A percentile compares a stretch with the other conserved stretches of the same genome.
Evolutionary conservation across 2,888 invertebrate genomes (phyloP).

Genomic region (Prenolepis imparis): DNA sequence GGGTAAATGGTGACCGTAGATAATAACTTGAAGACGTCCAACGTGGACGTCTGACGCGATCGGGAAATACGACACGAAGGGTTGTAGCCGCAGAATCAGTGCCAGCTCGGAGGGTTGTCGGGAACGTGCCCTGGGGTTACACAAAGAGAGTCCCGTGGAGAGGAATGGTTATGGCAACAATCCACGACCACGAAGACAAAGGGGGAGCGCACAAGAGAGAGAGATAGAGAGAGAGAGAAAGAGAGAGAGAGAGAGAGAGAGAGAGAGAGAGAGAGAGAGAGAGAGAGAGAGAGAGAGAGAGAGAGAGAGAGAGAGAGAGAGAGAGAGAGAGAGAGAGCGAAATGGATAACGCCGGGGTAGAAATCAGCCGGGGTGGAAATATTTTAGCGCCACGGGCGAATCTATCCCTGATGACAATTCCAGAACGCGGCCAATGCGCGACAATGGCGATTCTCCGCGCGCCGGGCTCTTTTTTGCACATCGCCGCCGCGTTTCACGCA

Average conservation of each 20-base stretch:
- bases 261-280: background rate
- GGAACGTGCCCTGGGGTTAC: slow-evolving; percentile 23
- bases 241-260: background rate
- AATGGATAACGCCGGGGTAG: slow-evolving; percentile 55
- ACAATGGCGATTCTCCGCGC: slow-evolving; percentile 19
- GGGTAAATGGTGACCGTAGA: slow-evolving; percentile 32
- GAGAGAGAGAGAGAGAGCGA: background rate
- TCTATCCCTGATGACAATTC: slow-evolving; percentile 80
- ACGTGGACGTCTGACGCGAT: slow-evolving; percentile 60
- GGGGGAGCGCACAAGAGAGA: background rate
- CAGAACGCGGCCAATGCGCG: slow-evolving; percentile 66
- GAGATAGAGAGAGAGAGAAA: background rate
- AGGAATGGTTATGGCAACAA: slow-evolving; percentile 64
- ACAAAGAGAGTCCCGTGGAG: slow-evolving; percentile 58
- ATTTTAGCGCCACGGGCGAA: slow-evolving; percentile 78
- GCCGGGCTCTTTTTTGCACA: slow-evolving; percentile 42
- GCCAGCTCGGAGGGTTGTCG: slow-evolving; percentile 57
- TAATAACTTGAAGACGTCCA: slow-evolving; percentile 49
- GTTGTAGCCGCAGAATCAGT: slow-evolving; percentile 64
- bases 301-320: background rate
- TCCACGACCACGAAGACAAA: slow-evolving; percentile 49
- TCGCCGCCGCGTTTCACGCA: slow-evolving; percentile 67
- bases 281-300: background rate
- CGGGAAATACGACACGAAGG: slow-evolving; percentile 52
- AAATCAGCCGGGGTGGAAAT: slow-evolving; percentile 79